phyloP scores from a whole-genome alignment of 2,797 vertebrate species.

The Morelia viridis region DNA sequence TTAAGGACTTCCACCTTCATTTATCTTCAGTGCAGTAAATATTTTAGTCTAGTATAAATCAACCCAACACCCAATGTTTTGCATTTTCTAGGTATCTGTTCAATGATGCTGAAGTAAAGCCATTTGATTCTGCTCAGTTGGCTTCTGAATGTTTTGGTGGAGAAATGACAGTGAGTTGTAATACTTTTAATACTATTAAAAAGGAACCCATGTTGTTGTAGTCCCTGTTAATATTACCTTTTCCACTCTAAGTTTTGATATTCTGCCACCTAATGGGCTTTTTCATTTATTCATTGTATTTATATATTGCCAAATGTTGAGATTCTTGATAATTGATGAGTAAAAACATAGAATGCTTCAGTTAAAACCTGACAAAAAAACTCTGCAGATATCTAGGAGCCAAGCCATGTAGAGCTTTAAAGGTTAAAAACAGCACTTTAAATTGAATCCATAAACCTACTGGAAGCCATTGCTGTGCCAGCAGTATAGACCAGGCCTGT shows the following conservation, averaged over 20 bases:
- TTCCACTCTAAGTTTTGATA: neutral
- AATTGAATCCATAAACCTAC: too few species aligned
- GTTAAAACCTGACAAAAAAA: too few species aligned
- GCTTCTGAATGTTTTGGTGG: conserved; percentile 98
- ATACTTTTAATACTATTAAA: neutral
- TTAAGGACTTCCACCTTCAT: neutral
- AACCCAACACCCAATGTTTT: neutral
- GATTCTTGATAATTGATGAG: neutral
- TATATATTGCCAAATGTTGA: too few species aligned
- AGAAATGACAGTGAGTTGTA: conserved; percentile 92
- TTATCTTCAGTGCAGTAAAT: neutral
- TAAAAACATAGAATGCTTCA: neutral
- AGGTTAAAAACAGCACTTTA: too few species aligned
- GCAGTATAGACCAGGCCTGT: too few species aligned
- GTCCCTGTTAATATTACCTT: neutral
- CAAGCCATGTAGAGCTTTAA: too few species aligned
- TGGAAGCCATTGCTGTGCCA: too few species aligned
- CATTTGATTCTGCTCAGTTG: conserved; percentile 96
- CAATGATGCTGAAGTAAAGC: conserved; percentile 97
- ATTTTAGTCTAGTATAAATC: neutral
- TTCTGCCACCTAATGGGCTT: neutral
- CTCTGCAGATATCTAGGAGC: too few species aligned
- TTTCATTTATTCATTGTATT: too few species aligned
- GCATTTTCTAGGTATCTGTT: conserved; percentile 89
- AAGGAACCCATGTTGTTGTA: rapidly evolving